Evolutionary conservation across 2,113 vertebrate genomes (phyloP), one percentile per base, ranked within the genome.

Genomic region (Silurus glanis): DNA sequence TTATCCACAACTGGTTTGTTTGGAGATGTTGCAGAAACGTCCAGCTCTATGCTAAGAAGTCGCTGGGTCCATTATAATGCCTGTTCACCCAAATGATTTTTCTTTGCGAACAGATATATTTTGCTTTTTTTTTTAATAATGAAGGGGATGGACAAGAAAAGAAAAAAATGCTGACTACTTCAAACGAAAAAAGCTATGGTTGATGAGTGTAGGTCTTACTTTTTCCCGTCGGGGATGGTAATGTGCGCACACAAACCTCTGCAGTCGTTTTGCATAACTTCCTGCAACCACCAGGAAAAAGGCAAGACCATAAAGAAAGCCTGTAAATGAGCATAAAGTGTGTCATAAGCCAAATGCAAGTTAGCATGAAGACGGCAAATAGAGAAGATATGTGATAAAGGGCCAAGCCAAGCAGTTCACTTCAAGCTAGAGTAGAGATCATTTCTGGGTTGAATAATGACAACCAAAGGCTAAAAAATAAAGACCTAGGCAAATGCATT

Each of bases 191-290:
- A 47, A 80, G 23, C 8, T 23, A n/a, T 21, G n/a, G 5, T 25
- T 56, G 16, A 61, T 80, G 9, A 59, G 2, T 25, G 6, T 75
- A 58, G 62, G 37, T 86, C 86, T 56, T 91, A 97, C 97, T 94
- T 90, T 91, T 89, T 98, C 97, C 1, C 96, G 92, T 69, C 90
- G 58, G 0, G 97, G 97, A 28, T 97, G 93, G 89, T 94, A 96
- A 0, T 81, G 87, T 0, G 96, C 94, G 2, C 97, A 98, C 58
- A 97, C 87, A 4, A 92, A 76, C 14, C 95, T 91, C 84, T 95
- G 91, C 81, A 96, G 92, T 7, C 96, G 95, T 14, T 93, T 93
- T 49, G 95, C 2, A 0, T 96, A 94, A 64, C 85, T 92, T 47
- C 96, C 95, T 0, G 89, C 93, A 83, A 97, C 0, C 1, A 94